These are phyloP conservation scores for Brachionus asplanchnoidis DNA, from an alignment of 1,140 invertebrate species.

Conservation along the genomic window DNA sequence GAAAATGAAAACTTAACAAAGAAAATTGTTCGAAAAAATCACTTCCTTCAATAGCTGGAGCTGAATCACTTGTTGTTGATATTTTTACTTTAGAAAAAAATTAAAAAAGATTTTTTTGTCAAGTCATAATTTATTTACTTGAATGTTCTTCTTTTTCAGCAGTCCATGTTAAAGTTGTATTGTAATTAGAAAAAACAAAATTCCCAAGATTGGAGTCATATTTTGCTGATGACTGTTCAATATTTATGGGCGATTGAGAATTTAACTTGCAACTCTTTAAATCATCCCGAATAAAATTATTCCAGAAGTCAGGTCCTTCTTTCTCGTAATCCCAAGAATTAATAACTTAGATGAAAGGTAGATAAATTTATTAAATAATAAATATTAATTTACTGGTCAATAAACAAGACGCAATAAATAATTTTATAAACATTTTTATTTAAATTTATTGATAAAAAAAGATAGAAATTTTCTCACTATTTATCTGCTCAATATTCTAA, in stretches of 20 bases:
- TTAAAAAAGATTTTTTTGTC: neutral
- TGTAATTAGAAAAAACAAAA: constrained; percentile 44
- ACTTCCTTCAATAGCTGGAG: neutral
- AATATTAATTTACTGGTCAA: too few relatives aligned
- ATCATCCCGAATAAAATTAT: too few relatives aligned
- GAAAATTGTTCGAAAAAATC: neutral
- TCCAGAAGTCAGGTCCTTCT: too few relatives aligned
- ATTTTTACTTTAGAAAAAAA: neutral
- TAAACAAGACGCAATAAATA: too few relatives aligned
- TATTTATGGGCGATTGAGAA: constrained; percentile 30
- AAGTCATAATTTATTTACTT: neutral
- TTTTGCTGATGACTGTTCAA: constrained; percentile 42
- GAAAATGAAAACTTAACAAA: constrained; percentile 27
- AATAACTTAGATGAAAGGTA: too few relatives aligned
- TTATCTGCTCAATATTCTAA: too few relatives aligned
- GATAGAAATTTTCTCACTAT: too few relatives aligned
- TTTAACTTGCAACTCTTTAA: too few relatives aligned
- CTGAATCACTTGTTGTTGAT: neutral
- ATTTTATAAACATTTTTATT: too few relatives aligned
- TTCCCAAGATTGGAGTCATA: constrained; percentile 44
- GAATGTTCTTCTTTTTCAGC: constrained; percentile 45
- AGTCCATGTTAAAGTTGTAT: constrained; percentile 40
- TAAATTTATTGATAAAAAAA: too few relatives aligned
- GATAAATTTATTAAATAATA: too few relatives aligned
- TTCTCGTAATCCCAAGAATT: too few relatives aligned